Conservation (phyloP, 2,888 invertebrate species). For the Seira sanloemensis region DNA sequence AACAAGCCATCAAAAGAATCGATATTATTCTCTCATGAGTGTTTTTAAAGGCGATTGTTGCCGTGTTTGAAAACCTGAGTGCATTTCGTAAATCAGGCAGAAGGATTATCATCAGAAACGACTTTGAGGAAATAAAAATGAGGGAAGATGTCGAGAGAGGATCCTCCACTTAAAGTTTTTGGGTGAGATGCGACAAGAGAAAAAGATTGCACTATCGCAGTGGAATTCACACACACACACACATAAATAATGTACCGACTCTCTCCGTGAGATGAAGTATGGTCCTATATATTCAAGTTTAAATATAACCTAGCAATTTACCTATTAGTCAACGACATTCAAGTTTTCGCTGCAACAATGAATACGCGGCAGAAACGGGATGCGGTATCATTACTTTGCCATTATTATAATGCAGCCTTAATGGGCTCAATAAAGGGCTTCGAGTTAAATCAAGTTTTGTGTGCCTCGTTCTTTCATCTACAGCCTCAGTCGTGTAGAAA, state of each 20-base stretch:
- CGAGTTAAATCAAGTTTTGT: background rate
- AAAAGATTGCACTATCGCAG: background rate
- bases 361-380: constrained; percentile 50
- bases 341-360: constrained; percentile 15
- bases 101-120: background rate
- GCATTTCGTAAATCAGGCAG: background rate
- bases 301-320: background rate
- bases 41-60: background rate
- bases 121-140: background rate
- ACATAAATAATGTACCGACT: background rate
- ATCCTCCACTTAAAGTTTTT: too few species aligned
- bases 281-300: background rate
- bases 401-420: constrained; percentile 12
- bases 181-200: background rate
- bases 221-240: background rate
- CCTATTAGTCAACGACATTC: constrained; percentile 1
- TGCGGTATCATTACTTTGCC: constrained; percentile 48
- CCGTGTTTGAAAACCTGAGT: background rate
- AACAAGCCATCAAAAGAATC: background rate
- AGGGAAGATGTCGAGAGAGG: too few species aligned
- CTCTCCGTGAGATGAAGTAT: background rate
- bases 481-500: background rate
- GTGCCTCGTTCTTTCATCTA: background rate
- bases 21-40: too few species aligned
- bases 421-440: background rate